These are phyloP conservation scores for Lepisosteus oculatus DNA, from an alignment of 2,113 vertebrate species.

Conservation along the genomic window DNA sequence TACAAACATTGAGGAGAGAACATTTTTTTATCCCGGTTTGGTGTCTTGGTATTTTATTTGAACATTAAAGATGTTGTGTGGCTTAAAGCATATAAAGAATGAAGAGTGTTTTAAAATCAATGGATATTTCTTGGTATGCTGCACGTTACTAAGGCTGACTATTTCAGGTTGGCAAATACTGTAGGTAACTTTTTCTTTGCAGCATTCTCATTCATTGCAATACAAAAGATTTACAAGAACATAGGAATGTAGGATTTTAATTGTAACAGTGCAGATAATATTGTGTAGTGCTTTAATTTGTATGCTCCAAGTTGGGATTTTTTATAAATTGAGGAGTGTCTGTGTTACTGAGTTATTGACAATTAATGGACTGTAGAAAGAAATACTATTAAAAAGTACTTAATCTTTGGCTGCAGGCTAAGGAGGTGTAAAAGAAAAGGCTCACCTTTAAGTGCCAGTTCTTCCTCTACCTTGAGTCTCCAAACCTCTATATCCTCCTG, in stretches of 20 bases:
- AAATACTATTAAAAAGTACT: too few relatives aligned
- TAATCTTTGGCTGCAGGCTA: too few relatives aligned
- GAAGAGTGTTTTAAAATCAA: neutral
- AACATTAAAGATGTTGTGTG: neutral
- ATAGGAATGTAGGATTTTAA: too few relatives aligned
- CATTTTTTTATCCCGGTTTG: too few relatives aligned
- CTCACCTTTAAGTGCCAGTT: slow-evolving; percentile 63
- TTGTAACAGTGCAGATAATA: neutral
- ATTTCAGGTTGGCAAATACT: too few relatives aligned
- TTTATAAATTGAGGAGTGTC: neutral
- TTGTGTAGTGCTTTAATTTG: neutral
- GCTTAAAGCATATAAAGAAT: neutral
- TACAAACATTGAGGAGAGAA: too few relatives aligned
- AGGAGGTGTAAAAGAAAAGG: too few relatives aligned
- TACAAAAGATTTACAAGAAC: neutral
- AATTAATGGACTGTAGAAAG: neutral
- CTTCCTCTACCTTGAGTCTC: slow-evolving; percentile 69
- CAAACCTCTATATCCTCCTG: slow-evolving; percentile 59
- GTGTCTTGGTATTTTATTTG: too few relatives aligned
- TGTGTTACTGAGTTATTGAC: neutral
- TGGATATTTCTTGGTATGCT: too few relatives aligned
- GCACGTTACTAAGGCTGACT: too few relatives aligned
- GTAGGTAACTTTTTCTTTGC: too few relatives aligned
- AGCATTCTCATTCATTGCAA: neutral
- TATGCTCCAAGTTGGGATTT: neutral